These are phyloP conservation scores for Morpho helenor DNA, from an alignment of 2,888 invertebrate genomes.

Conservation along the genomic window DNA sequence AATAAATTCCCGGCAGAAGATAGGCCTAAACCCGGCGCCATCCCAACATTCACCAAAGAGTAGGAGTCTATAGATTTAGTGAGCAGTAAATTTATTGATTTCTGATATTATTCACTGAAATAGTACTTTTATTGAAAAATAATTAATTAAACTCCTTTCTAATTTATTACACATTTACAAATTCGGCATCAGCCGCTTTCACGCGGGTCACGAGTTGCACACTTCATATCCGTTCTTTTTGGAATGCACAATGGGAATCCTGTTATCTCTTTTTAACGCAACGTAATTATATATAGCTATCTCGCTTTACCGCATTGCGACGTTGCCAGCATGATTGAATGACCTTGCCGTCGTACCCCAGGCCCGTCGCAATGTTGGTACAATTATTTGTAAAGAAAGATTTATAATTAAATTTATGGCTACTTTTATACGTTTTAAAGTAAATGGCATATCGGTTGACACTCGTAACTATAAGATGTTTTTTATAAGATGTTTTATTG, in stretches of 20 bases:
- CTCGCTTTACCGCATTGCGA: constrained; percentile 42
- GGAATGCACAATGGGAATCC: constrained; percentile 64
- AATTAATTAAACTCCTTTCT: constrained; percentile 43
- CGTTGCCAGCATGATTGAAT: constrained; percentile 59
- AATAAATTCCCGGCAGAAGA: constrained; percentile 12
- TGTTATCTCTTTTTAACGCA: constrained; percentile 44
- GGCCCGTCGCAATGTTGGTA: constrained; percentile 43
- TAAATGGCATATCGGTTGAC: neutral
- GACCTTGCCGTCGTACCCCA: constrained; percentile 66
- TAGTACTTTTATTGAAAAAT: constrained; percentile 8
- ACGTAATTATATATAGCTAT: constrained; percentile 23
- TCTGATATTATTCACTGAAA: neutral
- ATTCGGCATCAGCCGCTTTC: constrained; percentile 66
- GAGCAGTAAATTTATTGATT: neutral
- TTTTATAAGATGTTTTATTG: no score
- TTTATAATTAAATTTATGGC: constrained; percentile 42
- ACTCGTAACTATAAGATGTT: no score
- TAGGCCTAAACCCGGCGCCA: constrained; percentile 20
- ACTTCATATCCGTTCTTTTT: constrained; percentile 68
- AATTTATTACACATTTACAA: constrained; percentile 60
- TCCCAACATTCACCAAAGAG: neutral
- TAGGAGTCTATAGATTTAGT: no score
- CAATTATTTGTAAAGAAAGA: constrained; percentile 32
- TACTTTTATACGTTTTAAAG: constrained; percentile 25
- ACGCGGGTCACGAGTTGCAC: constrained; percentile 70